Percentiles rank a stretch among this genome's conserved stretches.
Evolutionary conservation across 1,140 invertebrate species (phyloP).

Genomic region (Orchesella cincta): DNA sequence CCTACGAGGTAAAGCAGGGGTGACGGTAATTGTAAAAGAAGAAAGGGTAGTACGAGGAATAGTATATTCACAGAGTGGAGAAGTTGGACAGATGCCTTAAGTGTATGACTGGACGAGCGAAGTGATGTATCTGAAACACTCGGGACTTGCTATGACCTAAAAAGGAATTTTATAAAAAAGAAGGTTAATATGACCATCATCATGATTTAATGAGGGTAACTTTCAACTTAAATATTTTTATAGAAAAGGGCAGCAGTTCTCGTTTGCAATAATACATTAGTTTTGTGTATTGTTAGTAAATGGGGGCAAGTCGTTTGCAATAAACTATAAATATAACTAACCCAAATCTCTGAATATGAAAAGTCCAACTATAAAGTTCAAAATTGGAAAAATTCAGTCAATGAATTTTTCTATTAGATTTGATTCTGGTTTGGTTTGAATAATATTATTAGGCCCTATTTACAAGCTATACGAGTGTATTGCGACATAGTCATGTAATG

Average conservation of each 20-base stretch:
- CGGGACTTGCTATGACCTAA: slow-evolving; percentile 40
- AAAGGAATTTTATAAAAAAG: slow-evolving; percentile 15
- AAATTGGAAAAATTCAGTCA: too few relatives aligned
- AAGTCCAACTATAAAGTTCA: not conserved
- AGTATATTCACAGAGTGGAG: slow-evolving; percentile 28
- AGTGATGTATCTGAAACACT: slow-evolving; percentile 38
- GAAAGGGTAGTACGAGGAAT: slow-evolving; percentile 21
- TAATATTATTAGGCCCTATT: too few relatives aligned
- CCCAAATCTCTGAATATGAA: not conserved
- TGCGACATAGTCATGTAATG: too few relatives aligned
- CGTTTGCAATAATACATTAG: not conserved
- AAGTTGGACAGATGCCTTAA: slow-evolving; percentile 43
- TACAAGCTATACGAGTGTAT: too few relatives aligned
- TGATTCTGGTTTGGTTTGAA: too few relatives aligned
- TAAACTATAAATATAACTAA: not conserved
- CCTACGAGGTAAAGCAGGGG: too few relatives aligned
- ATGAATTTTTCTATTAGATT: too few relatives aligned
- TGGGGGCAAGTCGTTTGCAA: not conserved
- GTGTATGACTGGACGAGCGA: slow-evolving; percentile 29
- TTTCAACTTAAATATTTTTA: not conserved
- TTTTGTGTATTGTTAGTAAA: not conserved
- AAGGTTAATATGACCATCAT: not conserved
- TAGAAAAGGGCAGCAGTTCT: not conserved
- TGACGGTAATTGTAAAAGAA: slow-evolving; percentile 18
- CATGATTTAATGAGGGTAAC: not conserved